Conservation (phyloP, 2,113 vertebrate genomes). For the Festucalex cinctus region DNA sequence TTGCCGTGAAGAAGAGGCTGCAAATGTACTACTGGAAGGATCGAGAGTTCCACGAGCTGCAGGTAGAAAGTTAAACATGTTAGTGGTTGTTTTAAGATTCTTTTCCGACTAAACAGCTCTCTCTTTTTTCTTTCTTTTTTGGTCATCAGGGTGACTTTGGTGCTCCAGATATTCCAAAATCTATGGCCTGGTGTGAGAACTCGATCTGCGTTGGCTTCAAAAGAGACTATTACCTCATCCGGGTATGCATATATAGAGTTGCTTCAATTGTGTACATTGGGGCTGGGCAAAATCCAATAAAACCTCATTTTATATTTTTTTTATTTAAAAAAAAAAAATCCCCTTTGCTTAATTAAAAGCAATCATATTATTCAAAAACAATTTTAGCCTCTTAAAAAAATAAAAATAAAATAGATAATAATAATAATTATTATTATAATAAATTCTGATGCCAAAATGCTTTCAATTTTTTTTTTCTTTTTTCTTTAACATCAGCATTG, state of each 20-base stretch:
- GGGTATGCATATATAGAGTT: conserved; percentile 72
- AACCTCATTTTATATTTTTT: not conserved
- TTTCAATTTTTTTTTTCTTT: no score
- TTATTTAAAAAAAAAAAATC: not conserved
- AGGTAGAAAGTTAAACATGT: conserved; percentile 68
- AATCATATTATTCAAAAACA: no score
- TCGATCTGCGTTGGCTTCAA: conserved; percentile 98
- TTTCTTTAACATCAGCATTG: no score
- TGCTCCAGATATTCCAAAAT: conserved; percentile 94
- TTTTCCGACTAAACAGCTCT: not conserved
- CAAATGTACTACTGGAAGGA: conserved; percentile 98
- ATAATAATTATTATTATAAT: no score
- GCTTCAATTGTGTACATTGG: not conserved
- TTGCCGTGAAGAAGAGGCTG: conserved; percentile 92
- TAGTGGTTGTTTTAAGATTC: not conserved
- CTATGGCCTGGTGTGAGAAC: conserved; percentile 98
- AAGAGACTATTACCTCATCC: conserved; percentile 94
- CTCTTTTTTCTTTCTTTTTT: conserved; percentile 19
- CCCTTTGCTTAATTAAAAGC: no score
- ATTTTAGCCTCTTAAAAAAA: no score
- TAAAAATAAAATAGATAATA: no score
- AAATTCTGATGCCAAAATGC: no score
- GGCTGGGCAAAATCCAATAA: not conserved
- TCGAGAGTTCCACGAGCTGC: conserved; percentile 90
- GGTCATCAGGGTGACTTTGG: conserved; percentile 83